Percentiles rank a stretch among this genome's conserved stretches.
Conservation (phyloP, 2,797 vertebrate genomes). For the Emydoidea blandingii region DNA sequence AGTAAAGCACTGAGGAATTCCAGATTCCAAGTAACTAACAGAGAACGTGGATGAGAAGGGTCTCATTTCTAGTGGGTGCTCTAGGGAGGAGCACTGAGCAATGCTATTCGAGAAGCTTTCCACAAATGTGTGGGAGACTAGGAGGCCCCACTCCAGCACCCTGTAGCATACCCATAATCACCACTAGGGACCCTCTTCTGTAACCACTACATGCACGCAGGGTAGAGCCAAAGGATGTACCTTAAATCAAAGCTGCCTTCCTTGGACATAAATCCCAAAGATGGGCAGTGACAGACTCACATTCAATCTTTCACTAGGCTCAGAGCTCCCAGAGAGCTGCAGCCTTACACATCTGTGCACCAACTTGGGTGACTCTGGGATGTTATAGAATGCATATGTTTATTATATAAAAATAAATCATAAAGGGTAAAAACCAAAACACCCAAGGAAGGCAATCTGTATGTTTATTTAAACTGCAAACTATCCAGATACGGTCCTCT, state of each 20-base stretch:
- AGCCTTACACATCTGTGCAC: not conserved
- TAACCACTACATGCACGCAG: not conserved
- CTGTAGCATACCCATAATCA: not conserved
- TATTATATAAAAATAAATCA: not conserved
- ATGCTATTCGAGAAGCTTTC: not conserved
- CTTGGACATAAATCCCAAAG: not conserved
- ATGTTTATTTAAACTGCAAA: not conserved
- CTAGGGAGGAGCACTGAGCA: not conserved
- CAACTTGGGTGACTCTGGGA: not conserved
- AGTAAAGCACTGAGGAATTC: not conserved
- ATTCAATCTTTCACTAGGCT: not conserved
- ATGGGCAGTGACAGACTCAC: not conserved
- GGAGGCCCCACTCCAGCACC: not conserved
- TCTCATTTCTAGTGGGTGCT: not conserved
- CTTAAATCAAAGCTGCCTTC: not conserved
- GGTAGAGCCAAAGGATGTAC: not conserved
- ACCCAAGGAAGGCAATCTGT: not conserved
- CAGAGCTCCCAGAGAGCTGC: not conserved
- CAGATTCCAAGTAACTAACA: not conserved
- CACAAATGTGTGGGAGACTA: not conserved
- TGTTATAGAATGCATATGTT: not conserved
- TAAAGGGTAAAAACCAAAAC: not conserved
- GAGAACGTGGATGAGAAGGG: not conserved
- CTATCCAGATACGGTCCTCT: not conserved
- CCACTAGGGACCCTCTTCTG: not conserved